A percentile compares a stretch with the other conserved stretches of the same genome.
These are phyloP conservation scores for Agrotis exclamationis DNA, from an alignment of 2,888 invertebrate species.

Conservation along the genomic window DNA sequence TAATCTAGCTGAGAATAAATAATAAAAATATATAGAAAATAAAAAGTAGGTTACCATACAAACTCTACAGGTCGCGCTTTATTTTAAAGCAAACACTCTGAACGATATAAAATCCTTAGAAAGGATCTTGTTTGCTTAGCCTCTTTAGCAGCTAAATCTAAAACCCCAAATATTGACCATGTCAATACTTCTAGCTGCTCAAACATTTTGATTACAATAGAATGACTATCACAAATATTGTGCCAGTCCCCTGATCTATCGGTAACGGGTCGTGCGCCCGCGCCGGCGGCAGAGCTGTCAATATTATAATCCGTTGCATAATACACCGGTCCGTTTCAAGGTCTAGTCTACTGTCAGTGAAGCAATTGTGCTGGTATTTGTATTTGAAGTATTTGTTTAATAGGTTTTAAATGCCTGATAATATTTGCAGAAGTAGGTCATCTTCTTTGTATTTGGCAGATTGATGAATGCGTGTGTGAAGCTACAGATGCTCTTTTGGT, in stretches of 20 bases:
- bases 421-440: neutral
- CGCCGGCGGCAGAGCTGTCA: conserved; percentile 54
- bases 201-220: conserved; percentile 28
- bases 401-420: neutral
- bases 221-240: conserved; percentile 42
- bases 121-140: conserved; percentile 1
- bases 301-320: conserved; percentile 64
- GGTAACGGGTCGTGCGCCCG: conserved; percentile 15
- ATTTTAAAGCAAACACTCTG: conserved; percentile 9
- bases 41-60: neutral
- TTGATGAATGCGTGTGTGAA: too few species aligned
- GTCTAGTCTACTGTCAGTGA: conserved; percentile 54
- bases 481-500: too few species aligned
- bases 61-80: neutral
- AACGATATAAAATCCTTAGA: neutral
- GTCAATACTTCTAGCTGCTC: conserved; percentile 34
- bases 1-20: neutral
- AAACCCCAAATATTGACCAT: conserved; percentile 32
- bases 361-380: conserved; percentile 42
- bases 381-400: conserved; percentile 30
- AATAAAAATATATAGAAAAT: too few species aligned
- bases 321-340: conserved; percentile 60
- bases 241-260: conserved; percentile 31
- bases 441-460: neutral
- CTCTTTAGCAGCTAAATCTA: conserved; percentile 27